Evolutionary conservation across 1,140 invertebrate genomes (phyloP), one percentile per base, ranked within the genome.

Genomic region (Drosophila murphyi): DNA sequence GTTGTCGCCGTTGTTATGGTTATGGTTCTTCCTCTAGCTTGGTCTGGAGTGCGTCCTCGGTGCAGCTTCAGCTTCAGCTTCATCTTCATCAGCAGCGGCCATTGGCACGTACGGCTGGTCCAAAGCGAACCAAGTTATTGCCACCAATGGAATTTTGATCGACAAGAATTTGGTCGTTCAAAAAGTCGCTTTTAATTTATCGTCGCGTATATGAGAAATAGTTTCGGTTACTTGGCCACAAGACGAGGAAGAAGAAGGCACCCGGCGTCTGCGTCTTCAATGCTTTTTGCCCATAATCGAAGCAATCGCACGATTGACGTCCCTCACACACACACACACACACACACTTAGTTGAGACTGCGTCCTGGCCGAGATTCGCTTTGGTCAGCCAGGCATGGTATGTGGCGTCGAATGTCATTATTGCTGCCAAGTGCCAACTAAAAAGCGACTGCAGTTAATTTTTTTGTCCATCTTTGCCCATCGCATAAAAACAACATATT

Each of bases 331-430:
- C 70, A 83, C n/a, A 51, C 56, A 48, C 51, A 67, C 60, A 70
- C 41, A 32, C 35, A 62, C 50, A 37, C 68, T n/a, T 59, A 61
- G 31, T 55, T 59, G 31, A 31, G 59, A 31, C 20, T 74, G 57
- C 54, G 56, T 52, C 54, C 65, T 60, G 71, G 32, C 43, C 52
- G 28, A 43, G 55, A 41, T n/a, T 43, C 5, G 8, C 20, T 67
- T 72, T 56, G 65, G 55, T 69, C 69, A 76, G 52, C 43, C 56
- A 32, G 31, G 20, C 47, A 85, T 90, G 90, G 90, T 90, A 91
- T 91, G 90, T 91, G 90, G 87, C 90, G 86, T 91, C 90, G 90
- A 90, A 91, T 88, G 90, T 92, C 90, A 92, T 92, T 92, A 92
- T 90, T 88, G 88, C 89, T 78, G 79, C 75, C 81, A 91, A 91